These are phyloP conservation scores for Antheraea yamamai DNA, from an alignment of 2,888 invertebrate genomes.

Conservation along the genomic window DNA sequence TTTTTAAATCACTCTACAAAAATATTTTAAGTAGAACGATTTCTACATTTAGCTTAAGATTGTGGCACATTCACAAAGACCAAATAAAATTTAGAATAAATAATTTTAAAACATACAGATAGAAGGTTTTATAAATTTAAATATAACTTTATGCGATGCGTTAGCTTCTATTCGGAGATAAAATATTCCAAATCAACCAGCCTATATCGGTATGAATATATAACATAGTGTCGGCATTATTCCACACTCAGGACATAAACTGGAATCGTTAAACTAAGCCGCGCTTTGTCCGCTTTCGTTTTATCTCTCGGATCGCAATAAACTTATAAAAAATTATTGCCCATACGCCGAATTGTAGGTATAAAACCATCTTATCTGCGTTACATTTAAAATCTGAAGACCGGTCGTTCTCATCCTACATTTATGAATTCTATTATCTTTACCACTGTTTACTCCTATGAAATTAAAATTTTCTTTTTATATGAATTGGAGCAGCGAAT, in stretches of 20 bases:
- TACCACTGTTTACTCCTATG: neutral
- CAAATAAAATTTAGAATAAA: no score
- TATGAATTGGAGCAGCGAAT: no score
- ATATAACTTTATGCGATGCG: no score
- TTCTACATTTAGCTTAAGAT: neutral
- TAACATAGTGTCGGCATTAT: neutral
- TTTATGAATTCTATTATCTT: neutral
- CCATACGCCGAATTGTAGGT: neutral
- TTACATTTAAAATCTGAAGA: neutral
- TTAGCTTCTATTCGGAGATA: no score
- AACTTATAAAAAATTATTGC: constrained; percentile 13
- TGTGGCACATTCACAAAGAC: neutral
- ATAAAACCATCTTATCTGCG: constrained; percentile 2
- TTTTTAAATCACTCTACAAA: no score
- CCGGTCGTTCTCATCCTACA: neutral
- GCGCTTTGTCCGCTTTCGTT: constrained; percentile 8
- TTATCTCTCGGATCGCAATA: constrained; percentile 5
- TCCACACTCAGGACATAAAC: constrained; percentile 12
- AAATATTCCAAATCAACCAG: neutral
- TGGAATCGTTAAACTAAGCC: constrained; percentile 12
- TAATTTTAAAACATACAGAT: no score
- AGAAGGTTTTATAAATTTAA: no score
- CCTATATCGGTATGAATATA: neutral
- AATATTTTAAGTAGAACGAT: no score
- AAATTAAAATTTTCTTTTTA: no score